Evolutionary conservation across 2,888 invertebrate species (phyloP).

Genomic region (Zygothrica quintamaculata): DNA sequence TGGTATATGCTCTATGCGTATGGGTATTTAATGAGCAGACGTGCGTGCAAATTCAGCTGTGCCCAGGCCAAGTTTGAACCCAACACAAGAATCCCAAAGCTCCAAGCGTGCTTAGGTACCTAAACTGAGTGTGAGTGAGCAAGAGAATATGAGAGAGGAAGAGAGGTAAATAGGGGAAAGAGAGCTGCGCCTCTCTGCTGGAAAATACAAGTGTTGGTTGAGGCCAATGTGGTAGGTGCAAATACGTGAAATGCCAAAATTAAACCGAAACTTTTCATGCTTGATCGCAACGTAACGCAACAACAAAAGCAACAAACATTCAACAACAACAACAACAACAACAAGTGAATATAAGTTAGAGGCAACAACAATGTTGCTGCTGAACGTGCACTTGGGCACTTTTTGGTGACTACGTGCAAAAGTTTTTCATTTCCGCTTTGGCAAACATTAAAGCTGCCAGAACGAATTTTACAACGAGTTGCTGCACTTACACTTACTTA

Average conservation of each 20-base stretch:
- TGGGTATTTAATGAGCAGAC: no score
- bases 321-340: slow-evolving; percentile 17
- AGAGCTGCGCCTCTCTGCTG: no score
- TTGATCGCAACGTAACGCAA: slow-evolving; percentile 71
- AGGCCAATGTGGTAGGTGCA: slow-evolving; percentile 55
- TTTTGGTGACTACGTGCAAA: slow-evolving; percentile 75
- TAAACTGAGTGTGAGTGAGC: slow-evolving; percentile 1
- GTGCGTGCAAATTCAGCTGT: no score
- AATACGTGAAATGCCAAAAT: slow-evolving; percentile 75
- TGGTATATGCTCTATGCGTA: slow-evolving; percentile 42
- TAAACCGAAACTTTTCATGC: slow-evolving; percentile 81
- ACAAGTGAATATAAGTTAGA: background rate
- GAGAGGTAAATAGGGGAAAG: no score
- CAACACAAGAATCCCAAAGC: no score
- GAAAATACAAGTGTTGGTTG: slow-evolving; percentile 52
- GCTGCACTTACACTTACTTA: slow-evolving; percentile 31
- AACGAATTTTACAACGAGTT: slow-evolving; percentile 71
- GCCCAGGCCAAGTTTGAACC: no score
- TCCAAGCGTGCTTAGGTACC: slow-evolving; percentile 36
- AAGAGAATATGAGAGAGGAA: no score
- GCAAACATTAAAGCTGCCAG: slow-evolving; percentile 79
- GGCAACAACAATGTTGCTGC: slow-evolving; percentile 27
- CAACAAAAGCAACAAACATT: slow-evolving; percentile 17
- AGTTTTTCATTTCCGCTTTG: slow-evolving; percentile 80
- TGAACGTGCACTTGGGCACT: slow-evolving; percentile 76